Evolutionary conservation across 2,797 vertebrate species (phyloP).

Genomic region (Jordanella pulchra): DNA sequence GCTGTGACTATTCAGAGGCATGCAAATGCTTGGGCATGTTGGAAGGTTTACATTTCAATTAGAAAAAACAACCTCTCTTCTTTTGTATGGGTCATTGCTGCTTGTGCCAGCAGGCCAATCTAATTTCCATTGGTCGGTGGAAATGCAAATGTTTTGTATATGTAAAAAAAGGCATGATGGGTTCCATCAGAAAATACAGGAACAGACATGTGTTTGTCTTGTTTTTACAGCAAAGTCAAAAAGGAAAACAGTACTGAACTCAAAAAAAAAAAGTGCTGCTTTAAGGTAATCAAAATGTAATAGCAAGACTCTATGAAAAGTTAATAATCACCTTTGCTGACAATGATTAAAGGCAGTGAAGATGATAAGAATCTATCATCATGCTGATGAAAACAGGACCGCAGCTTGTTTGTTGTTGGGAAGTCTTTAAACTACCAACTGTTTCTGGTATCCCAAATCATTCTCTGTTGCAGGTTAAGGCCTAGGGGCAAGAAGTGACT

Average conservation of each 20-base stretch:
- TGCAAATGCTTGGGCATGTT: conserved; percentile 67
- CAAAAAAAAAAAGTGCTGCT: neutral
- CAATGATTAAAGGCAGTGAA: conserved; percentile 55
- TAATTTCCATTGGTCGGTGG: conserved; percentile 60
- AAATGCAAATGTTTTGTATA: conserved; percentile 57
- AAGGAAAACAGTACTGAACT: neutral
- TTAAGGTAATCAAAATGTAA: conserved; percentile 3
- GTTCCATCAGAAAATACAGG: conserved; percentile 17
- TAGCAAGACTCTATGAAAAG: conserved; percentile 8
- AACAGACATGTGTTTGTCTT: conserved; percentile 14
- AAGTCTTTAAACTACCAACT: conserved; percentile 22
- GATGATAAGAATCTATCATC: conserved; percentile 58
- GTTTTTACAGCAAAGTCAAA: neutral
- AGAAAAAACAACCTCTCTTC: conserved; percentile 67
- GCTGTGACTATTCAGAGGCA: conserved; percentile 71
- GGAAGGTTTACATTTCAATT: conserved; percentile 79
- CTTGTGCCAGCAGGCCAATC: conserved; percentile 39
- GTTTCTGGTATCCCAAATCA: conserved; percentile 55
- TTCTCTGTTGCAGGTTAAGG: conserved; percentile 35
- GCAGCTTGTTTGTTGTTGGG: conserved; percentile 16
- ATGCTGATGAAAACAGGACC: conserved; percentile 37
- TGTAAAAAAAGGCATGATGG: conserved; percentile 53
- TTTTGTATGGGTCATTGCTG: conserved; percentile 60
- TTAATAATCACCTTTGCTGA: conserved; percentile 31
- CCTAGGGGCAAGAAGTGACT: conserved; percentile 23